Percentiles rank a stretch among this genome's conserved stretches.
Conservation (phyloP, 2,113 vertebrate genomes). For the Nestor notabilis region DNA sequence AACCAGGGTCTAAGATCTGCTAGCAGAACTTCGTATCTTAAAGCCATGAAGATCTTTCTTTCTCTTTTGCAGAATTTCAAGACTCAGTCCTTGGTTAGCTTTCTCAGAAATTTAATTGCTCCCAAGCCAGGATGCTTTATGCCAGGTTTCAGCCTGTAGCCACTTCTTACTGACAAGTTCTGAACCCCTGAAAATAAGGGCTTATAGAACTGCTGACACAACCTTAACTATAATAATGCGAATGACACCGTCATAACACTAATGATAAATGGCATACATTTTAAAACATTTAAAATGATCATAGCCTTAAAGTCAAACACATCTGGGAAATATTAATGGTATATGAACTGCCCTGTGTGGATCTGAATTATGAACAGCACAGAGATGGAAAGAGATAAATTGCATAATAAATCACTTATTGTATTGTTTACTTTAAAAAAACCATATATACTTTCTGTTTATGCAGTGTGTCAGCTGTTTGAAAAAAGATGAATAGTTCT, state of each 20-base stretch:
- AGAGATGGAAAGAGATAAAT: constrained; percentile 82
- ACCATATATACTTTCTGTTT: constrained; percentile 72
- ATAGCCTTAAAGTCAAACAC: constrained; percentile 76
- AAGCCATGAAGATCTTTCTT: neutral
- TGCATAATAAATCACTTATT: constrained; percentile 81
- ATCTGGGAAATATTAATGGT: constrained; percentile 79
- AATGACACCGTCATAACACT: constrained; percentile 70
- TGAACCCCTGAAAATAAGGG: constrained; percentile 64
- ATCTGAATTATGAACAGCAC: constrained; percentile 78
- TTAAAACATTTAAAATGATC: constrained; percentile 81
- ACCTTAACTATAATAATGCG: constrained; percentile 64
- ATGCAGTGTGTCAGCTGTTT: constrained; percentile 75
- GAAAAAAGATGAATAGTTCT: constrained; percentile 77
- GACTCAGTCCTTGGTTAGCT: constrained; percentile 5
- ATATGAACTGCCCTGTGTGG: constrained; percentile 70
- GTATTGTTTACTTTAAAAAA: constrained; percentile 73
- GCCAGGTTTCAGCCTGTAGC: constrained; percentile 37
- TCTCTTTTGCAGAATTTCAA: neutral
- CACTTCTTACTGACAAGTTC: constrained; percentile 64
- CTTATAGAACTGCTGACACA: constrained; percentile 71
- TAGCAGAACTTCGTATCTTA: neutral
- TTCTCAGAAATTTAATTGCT: constrained; percentile 37
- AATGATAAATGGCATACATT: constrained; percentile 79
- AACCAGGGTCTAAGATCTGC: neutral
- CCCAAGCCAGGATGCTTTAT: constrained; percentile 11